These are phyloP conservation scores for Porphyrio hochstetteri DNA, from an alignment of 2,113 vertebrate species.

Conservation along the genomic window DNA sequence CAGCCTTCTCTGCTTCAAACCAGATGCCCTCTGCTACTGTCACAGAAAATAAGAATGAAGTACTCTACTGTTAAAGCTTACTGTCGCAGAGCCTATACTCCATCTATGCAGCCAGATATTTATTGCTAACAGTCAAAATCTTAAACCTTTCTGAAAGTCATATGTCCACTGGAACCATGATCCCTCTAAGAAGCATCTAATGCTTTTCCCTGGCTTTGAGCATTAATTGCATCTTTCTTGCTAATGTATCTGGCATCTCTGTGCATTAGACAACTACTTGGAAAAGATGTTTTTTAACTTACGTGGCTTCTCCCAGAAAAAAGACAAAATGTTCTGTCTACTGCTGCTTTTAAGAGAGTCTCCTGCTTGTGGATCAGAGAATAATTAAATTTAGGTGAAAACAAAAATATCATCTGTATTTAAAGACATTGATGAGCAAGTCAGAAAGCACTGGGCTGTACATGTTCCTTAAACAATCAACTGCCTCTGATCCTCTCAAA, in stretches of 20 bases:
- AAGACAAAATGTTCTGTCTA: constrained; percentile 22
- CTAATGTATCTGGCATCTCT: background rate
- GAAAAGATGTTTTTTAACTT: background rate
- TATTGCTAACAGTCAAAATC: background rate
- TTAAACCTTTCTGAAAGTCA: background rate
- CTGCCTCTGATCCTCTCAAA: background rate
- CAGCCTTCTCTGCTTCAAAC: background rate
- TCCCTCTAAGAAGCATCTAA: background rate
- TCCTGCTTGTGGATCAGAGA: constrained; percentile 1
- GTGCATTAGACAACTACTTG: background rate
- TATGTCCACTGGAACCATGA: background rate
- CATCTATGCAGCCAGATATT: background rate
- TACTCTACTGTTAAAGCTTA: too few species aligned
- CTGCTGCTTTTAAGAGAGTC: constrained; percentile 13
- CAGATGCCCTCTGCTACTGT: background rate
- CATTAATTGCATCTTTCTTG: background rate
- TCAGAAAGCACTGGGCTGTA: constrained; percentile 8
- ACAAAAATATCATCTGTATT: constrained; percentile 34
- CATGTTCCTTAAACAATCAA: background rate
- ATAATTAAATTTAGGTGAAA: constrained; percentile 52
- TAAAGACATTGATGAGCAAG: constrained; percentile 22
- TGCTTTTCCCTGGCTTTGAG: background rate
- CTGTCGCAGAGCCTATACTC: background rate
- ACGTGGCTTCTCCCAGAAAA: background rate
- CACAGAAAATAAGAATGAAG: background rate